A percentile compares a stretch with the other conserved stretches of the same genome.
Evolutionary conservation across 2,888 invertebrate genomes (phyloP).

Genomic region (Rhingia campestris): DNA sequence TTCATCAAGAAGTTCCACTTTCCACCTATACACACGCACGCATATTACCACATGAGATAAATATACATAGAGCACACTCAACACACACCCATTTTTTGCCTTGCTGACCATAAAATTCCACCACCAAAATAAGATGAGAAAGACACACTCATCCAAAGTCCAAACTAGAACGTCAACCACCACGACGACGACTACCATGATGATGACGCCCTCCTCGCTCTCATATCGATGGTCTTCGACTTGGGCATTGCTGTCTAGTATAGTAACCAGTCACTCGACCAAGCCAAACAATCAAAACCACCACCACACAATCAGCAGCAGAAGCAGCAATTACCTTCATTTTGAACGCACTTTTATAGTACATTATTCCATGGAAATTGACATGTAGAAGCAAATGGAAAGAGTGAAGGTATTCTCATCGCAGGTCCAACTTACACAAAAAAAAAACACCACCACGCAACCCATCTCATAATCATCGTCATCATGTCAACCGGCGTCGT

Average conservation of each 20-base stretch:
- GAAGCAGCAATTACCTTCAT: conserved; percentile 44
- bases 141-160: conserved; percentile 37
- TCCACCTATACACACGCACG: conserved; percentile 24
- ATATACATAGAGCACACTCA: conserved; percentile 28
- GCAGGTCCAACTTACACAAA: conserved; percentile 9
- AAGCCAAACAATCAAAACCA: conserved; percentile 58
- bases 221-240: conserved; percentile 18
- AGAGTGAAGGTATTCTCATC: conserved; percentile 39
- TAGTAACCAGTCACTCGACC: conserved; percentile 35
- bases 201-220: conserved; percentile 16
- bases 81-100: conserved; percentile 56
- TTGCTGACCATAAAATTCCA: conserved; percentile 69
- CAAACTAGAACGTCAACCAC: conserved; percentile 46
- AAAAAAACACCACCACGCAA: conserved; percentile 40
- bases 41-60: conserved; percentile 23
- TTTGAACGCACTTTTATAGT: conserved; percentile 52
- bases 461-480: conserved; percentile 40
- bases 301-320: conserved; percentile 39
- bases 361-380: neutral
- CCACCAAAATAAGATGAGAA: conserved; percentile 58
- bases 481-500: conserved; percentile 45
- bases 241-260: conserved; percentile 20
- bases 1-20: conserved; percentile 43
- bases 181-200: conserved; percentile 20
- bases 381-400: neutral